Evolutionary conservation across 2,113 vertebrate species (phyloP).

Genomic region (Machaerirhynchus nigripectus): DNA sequence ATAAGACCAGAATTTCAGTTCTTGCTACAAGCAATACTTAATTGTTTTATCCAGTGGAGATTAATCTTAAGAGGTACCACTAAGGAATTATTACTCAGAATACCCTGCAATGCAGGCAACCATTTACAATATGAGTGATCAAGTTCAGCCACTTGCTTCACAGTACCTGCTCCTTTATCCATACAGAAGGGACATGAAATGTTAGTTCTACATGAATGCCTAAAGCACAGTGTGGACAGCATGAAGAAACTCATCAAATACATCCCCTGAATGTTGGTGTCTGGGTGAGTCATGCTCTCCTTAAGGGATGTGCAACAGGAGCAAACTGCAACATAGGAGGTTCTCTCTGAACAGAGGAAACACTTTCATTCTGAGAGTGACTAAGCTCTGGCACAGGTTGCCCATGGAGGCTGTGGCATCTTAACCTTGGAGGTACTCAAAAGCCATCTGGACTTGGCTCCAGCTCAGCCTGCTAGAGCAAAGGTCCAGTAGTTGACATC

Average conservation of each 20-base stretch:
- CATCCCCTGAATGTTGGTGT: not conserved
- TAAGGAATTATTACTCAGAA: not conserved
- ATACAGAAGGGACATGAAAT: not conserved
- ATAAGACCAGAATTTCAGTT: not conserved
- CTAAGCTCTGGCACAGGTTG: not conserved
- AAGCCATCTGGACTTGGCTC: fast-evolving
- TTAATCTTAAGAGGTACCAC: not conserved
- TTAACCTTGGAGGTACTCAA: not conserved
- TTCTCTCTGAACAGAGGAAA: not conserved
- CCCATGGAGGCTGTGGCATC: not conserved
- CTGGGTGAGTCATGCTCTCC: not conserved
- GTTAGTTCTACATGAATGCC: not conserved
- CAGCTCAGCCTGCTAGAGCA: not conserved
- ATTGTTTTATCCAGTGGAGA: not conserved
- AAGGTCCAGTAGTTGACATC: not conserved
- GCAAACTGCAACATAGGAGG: not conserved
- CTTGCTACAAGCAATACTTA: not conserved
- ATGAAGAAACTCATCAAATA: not conserved
- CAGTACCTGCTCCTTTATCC: not conserved
- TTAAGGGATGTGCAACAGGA: not conserved
- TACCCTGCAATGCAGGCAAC: not conserved
- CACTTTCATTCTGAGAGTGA: not conserved
- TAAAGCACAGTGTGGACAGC: not conserved
- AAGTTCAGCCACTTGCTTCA: not conserved
- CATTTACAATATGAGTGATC: not conserved